Evolutionary conservation across 2,113 vertebrate genomes (phyloP).

Genomic region (Gambusia holbrooki): DNA sequence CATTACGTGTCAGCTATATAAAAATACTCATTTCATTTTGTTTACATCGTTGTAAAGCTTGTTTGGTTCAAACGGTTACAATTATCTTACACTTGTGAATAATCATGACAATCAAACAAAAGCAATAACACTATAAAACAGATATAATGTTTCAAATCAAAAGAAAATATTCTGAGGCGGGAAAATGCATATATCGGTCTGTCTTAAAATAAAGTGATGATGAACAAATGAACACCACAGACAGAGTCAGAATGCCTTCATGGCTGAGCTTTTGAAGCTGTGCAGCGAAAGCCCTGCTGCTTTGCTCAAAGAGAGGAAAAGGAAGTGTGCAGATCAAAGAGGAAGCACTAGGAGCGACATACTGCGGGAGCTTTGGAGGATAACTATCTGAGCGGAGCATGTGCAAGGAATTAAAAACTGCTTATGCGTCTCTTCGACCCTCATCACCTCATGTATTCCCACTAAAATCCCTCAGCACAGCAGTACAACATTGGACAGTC

Average conservation of each 20-base stretch:
- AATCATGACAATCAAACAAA: slow-evolving; percentile 62
- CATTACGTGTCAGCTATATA: slow-evolving; percentile 83
- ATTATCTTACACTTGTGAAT: slow-evolving; percentile 68
- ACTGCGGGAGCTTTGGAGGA: slow-evolving; percentile 37
- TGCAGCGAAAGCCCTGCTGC: slow-evolving; percentile 22
- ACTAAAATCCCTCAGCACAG: too few relatives aligned
- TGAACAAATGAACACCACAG: slow-evolving; percentile 20
- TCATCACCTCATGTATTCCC: too few relatives aligned
- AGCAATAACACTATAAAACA: slow-evolving; percentile 39
- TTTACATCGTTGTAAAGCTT: slow-evolving; percentile 75
- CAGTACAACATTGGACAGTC: slow-evolving; percentile 28
- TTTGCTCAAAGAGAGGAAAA: slow-evolving; percentile 28
- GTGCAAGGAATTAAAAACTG: slow-evolving; percentile 29
- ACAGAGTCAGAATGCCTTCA: slow-evolving; percentile 19
- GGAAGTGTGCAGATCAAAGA: slow-evolving; percentile 52
- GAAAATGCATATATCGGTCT: slow-evolving; percentile 22
- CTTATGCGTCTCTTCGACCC: slow-evolving; percentile 36
- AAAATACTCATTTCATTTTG: slow-evolving; percentile 82
- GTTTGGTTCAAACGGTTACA: slow-evolving; percentile 74
- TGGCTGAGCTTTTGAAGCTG: slow-evolving; percentile 9
- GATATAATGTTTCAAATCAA: slow-evolving; percentile 34
- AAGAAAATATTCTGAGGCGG: slow-evolving; percentile 13
- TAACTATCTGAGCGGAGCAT: slow-evolving; percentile 42
- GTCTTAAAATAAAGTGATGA: slow-evolving; percentile 2
- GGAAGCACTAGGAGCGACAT: slow-evolving; percentile 61